A percentile compares a stretch with the other conserved stretches of the same genome.
Conservation (phyloP, 2,888 invertebrate species). For the Orchesella flavescens region DNA sequence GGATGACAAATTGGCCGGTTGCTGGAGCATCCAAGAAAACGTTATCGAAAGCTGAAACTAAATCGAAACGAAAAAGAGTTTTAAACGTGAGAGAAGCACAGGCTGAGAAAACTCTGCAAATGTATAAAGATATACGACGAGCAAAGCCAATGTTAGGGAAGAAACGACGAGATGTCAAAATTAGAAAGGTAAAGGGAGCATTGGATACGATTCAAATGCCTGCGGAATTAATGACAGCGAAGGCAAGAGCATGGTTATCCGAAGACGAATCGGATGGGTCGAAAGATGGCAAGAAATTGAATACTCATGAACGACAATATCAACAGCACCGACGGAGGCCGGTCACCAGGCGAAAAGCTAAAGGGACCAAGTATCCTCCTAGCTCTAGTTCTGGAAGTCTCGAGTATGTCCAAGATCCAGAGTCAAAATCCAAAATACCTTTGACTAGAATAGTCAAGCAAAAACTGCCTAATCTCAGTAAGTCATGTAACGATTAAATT, state of each 20-base stretch:
- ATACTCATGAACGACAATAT: neutral
- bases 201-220: slow-evolving; percentile 35
- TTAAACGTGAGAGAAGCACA: slow-evolving; percentile 26
- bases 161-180: slow-evolving; percentile 5
- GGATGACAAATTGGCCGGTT: slow-evolving; percentile 2
- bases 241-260: slow-evolving; percentile 41
- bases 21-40: neutral
- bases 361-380: neutral
- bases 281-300: neutral
- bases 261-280: slow-evolving; percentile 11
- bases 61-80: slow-evolving; percentile 10
- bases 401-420: neutral
- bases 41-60: neutral
- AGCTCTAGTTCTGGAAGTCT: neutral
- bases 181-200: slow-evolving; percentile 23
- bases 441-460: neutral
- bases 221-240: slow-evolving; percentile 35
- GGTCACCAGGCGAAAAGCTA: neutral
- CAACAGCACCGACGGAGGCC: neutral
- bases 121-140: slow-evolving; percentile 28
- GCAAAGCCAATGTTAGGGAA: slow-evolving; percentile 1
- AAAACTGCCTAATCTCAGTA: slow-evolving; percentile 31
- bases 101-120: neutral
- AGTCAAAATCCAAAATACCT: neutral
- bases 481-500: neutral